Percentiles rank a stretch among this genome's conserved stretches.
phyloP scores from a whole-genome alignment of 1,140 invertebrate genomes.

The Lysiphlebus fabarum region DNA sequence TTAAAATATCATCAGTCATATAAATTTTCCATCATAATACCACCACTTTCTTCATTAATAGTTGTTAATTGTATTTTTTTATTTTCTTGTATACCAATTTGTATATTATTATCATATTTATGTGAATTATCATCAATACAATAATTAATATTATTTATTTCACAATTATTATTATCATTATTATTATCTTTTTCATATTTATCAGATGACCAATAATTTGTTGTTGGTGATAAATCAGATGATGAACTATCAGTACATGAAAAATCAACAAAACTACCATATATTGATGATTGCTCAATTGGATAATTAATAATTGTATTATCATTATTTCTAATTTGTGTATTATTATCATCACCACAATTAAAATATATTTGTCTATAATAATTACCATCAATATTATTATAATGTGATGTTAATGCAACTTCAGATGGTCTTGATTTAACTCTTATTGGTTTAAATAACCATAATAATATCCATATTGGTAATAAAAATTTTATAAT shows the following conservation, averaged over 20 bases:
- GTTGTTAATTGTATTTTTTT: conserved; percentile 33
- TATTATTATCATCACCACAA: conserved; percentile 23
- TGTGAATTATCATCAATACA: conserved; percentile 36
- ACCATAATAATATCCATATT: conserved; percentile 56
- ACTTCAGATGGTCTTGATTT: conserved; percentile 44
- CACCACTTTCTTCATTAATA: conserved; percentile 34
- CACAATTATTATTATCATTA: conserved; percentile 30
- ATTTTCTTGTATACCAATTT: conserved; percentile 22
- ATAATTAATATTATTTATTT: conserved; percentile 31
- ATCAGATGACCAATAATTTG: conserved; percentile 31
- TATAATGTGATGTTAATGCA: conserved; percentile 41
- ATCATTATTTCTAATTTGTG: conserved; percentile 21
- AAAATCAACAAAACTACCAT: conserved; percentile 37
- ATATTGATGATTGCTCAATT: conserved; percentile 33
- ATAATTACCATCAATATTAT: conserved; percentile 38
- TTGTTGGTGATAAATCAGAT: conserved; percentile 34
- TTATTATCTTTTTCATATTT: conserved; percentile 35
- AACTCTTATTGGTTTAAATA: conserved; percentile 52
- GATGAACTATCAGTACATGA: conserved; percentile 39
- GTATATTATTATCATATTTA: conserved; percentile 32
- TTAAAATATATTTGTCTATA: conserved; percentile 38
- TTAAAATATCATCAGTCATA: conserved; percentile 27
- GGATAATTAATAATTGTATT: conserved; percentile 34
- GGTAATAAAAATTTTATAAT: conserved; percentile 56
- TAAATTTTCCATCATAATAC: conserved; percentile 29